A percentile compares a stretch with the other conserved stretches of the same genome.
Evolutionary conservation across 1,140 invertebrate species (phyloP).

Genomic region (Portunus trituberculatus): DNA sequence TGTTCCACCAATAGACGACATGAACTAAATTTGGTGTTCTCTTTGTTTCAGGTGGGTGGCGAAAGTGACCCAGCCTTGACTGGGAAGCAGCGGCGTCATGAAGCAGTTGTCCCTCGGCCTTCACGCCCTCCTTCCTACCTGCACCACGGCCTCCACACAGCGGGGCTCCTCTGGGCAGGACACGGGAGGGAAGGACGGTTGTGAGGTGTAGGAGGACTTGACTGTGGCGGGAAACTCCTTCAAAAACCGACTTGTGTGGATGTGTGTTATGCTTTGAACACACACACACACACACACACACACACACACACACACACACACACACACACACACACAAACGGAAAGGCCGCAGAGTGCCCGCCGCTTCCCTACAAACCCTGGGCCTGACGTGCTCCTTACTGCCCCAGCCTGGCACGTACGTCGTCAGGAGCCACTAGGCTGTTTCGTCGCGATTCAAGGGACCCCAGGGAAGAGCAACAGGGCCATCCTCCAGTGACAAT

Average conservation of each 20-base stretch:
- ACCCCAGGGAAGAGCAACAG: no score
- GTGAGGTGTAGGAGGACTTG: background rate
- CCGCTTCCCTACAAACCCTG: background rate
- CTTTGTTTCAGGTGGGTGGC: background rate
- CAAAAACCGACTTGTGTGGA: background rate
- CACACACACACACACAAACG: background rate
- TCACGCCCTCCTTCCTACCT: background rate
- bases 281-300: slow-evolving; percentile 9
- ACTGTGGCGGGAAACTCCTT: background rate
- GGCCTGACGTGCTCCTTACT: background rate
- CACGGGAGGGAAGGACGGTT: no score
- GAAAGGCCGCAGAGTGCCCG: background rate
- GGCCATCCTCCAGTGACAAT: background rate
- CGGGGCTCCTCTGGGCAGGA: background rate
- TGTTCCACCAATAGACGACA: background rate
- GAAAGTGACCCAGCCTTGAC: background rate
- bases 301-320: slow-evolving; percentile 9
- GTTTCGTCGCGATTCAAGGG: no score
- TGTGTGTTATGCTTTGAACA: background rate
- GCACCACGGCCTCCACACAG: background rate
- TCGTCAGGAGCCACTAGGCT: no score
- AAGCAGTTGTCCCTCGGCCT: background rate
- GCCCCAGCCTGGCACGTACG: background rate
- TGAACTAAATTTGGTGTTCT: background rate
- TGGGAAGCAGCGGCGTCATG: no score